Evolutionary conservation across 2,113 vertebrate species (phyloP).

Genomic region (Kobus ellipsiprymnus): DNA sequence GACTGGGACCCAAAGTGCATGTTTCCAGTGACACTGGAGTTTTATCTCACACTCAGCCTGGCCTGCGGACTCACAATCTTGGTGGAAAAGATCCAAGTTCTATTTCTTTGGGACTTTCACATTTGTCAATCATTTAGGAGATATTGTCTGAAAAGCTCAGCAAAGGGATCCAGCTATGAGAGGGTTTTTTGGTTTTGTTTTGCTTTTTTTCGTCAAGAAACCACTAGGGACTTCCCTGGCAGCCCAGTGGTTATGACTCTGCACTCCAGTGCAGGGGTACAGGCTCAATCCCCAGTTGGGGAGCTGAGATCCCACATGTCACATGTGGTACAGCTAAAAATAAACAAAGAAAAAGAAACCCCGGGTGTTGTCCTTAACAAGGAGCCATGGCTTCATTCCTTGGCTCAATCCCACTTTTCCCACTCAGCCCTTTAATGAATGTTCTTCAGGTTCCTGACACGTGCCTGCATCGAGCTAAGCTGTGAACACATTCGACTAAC

Average conservation of each 20-base stretch:
- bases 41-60: background rate
- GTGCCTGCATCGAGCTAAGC: background rate
- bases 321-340: background rate
- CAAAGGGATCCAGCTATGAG: background rate
- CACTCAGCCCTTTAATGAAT: too few species aligned
- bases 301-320: background rate
- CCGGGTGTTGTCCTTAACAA: background rate
- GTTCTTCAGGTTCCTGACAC: background rate
- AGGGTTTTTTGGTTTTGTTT: background rate
- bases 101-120: background rate
- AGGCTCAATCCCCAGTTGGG: background rate
- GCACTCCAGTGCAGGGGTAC: background rate
- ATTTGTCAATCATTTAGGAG: background rate
- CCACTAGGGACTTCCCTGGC: background rate
- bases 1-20: background rate
- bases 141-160: background rate
- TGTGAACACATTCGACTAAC: fast-evolving
- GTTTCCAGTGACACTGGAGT: background rate
- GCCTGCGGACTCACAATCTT: background rate
- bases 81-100: background rate
- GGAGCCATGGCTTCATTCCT: background rate
- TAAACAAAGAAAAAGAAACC: background rate
- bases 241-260: background rate
- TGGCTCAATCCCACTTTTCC: background rate
- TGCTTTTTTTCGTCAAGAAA: background rate